phyloP scores from a whole-genome alignment of 2,888 invertebrate genomes.

The Nomada hirtipes region DNA sequence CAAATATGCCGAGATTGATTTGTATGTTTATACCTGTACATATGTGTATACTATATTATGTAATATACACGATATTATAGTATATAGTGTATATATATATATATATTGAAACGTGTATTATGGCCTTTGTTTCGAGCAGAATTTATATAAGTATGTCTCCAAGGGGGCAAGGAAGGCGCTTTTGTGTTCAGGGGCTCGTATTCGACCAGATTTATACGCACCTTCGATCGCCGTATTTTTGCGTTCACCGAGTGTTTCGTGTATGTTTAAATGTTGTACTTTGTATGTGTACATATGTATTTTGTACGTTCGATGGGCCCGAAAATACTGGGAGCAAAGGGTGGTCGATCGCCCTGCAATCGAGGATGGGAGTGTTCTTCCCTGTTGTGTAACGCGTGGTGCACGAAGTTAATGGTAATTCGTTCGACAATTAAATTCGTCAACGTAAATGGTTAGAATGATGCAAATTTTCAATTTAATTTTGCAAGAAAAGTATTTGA shows the following conservation, averaged over 20 bases:
- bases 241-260: constrained; percentile 39
- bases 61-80: constrained; percentile 64
- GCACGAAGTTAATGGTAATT: constrained; percentile 10
- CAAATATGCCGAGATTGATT: constrained; percentile 53
- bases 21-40: constrained; percentile 63
- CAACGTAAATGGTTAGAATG: background rate
- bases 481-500: no score
- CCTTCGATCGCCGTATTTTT: constrained; percentile 20
- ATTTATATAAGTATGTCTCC: constrained; percentile 44
- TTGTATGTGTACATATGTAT: constrained; percentile 50
- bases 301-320: constrained; percentile 48
- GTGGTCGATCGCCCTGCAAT: constrained; percentile 5
- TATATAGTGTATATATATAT: constrained; percentile 61
- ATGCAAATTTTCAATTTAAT: background rate
- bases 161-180: constrained; percentile 19
- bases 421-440: constrained; percentile 1
- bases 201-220: constrained; percentile 11
- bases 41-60: constrained; percentile 66
- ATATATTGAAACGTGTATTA: constrained; percentile 45
- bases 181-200: constrained; percentile 37
- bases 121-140: constrained; percentile 58
- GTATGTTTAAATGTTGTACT: constrained; percentile 54
- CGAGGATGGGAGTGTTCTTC: constrained; percentile 22
- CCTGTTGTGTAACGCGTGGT: constrained; percentile 24
- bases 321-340: constrained; percentile 15